Conservation (phyloP, 53 echinoderm and acorn worm genomes). For the Mesocentrotus franciscanus region DNA sequence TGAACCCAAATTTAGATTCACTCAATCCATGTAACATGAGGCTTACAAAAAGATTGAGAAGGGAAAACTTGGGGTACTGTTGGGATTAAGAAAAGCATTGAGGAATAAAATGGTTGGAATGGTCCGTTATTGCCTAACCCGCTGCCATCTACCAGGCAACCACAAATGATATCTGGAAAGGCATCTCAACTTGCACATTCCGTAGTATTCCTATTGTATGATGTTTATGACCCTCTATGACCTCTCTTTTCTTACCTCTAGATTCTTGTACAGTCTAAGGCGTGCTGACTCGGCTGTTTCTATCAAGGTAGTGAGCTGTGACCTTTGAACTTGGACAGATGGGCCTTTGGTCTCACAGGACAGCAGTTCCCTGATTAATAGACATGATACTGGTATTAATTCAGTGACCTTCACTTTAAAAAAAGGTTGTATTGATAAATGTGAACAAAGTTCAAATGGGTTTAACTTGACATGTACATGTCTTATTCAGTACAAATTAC, state of each 20-base stretch:
- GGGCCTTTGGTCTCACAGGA: constrained; percentile 81
- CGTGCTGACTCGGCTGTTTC: constrained; percentile 89
- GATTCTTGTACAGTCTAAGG: constrained; percentile 87
- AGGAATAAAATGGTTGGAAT: background rate
- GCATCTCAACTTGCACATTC: background rate
- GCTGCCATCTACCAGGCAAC: background rate
- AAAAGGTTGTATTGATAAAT: no score
- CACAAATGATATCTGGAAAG: background rate
- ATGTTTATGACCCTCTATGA: no score
- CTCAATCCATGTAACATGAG: background rate
- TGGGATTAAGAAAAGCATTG: no score
- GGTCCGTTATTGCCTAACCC: background rate
- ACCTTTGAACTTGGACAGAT: constrained; percentile 79
- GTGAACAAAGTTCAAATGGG: no score
- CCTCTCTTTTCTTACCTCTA: constrained; percentile 73
- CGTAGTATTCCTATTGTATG: no score
- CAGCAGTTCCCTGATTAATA: constrained; percentile 76
- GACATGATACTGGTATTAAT: background rate
- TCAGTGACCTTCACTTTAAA: background rate
- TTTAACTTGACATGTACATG: no score
- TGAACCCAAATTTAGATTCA: background rate
- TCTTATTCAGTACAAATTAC: no score
- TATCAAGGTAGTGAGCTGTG: constrained; percentile 88
- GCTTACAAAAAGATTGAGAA: background rate
- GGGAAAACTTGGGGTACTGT: background rate